Evolutionary conservation across 2,888 invertebrate genomes (phyloP), one percentile per base, ranked within the genome.

Genomic region (Himalopsyche anomala): DNA sequence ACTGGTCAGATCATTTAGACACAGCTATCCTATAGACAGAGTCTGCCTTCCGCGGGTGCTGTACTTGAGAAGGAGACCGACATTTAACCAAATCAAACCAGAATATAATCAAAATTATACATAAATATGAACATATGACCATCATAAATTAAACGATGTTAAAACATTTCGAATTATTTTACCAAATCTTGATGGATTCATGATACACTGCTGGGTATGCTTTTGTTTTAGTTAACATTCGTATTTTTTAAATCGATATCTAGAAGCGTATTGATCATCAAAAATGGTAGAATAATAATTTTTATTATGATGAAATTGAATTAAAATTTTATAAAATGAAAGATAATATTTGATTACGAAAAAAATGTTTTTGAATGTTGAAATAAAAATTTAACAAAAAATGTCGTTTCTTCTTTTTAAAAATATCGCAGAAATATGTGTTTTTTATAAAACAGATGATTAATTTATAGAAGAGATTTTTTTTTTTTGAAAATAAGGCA

Each of bases 1-100:
- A 93, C 94, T 93, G 93, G 92, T 92, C 92, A 91, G 92, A 90
- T 90, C 90, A 90, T 90, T 92, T 92, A 93, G 91, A 90, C 90
- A 90, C 91, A 90, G 91, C 91, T 94, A 93, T 92, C 74, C 92
- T 90, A 86, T 90, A 90, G 88, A 90, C 90, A 89, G 62, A 90
- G 90, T 90, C 90, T 95, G 94, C 95, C 96, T 96, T 95, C 96
- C 95, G 95, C 96, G 95, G 95, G 94, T 95, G 96, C 95, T 95
- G 96, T 96, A 96, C 94, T 93, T 94, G 95, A 96, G 96, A 96
- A 96, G 96, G 96, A 95, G 95, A 95, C 95, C 93, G 94, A 94
- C 93, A 93, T 91, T 91, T 91, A 91, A 91, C 91, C 91, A 91
- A 91, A 91, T 91, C 86, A 86, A 86, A 87, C 85, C 80, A 87